Base-by-base conservation (phyloP, 2,113 vertebrate species). In the Gorilla gorilla region DNA sequence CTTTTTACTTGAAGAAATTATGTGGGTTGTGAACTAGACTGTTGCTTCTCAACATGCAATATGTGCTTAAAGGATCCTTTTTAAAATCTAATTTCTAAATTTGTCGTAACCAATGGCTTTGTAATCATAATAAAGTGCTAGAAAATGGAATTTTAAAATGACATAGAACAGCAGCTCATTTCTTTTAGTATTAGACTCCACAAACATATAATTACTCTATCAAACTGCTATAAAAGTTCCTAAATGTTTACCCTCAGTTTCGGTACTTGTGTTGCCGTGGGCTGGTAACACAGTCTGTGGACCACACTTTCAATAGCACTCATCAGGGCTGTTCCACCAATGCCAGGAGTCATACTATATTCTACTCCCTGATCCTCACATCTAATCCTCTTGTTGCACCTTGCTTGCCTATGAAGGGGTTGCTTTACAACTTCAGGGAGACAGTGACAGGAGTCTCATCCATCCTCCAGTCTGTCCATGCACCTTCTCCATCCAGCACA, bases 41-140 rank as follows among this genome's bases (percentile, higher is more conserved):
- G 25, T 66, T 79, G 87, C 72, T 94, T 94, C 48, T 91, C 52
- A 68, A 45, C 3, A 7, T 45, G 45, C 17, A 91, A 0, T 48
- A 30, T n/a, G n/a, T 68, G 61, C 23, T 79, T 79, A 86, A 61
- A 92, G 3, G 22, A 45, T 38, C 11, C 10, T 43, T 80, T 94
- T 88, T 35, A 79, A 79, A 73, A 45, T 64, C 76, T 83, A 52
- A 84, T 94, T 96, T 91, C 59, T 73, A 84, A 75, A 86, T 61
- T 64, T 88, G 8, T 76, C 30, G 23, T 83, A 92, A 96, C 83
- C 25, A 52, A 8, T 38, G 57, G 27, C 66, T 90, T 70, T 18
- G 2, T 61, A 75, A 95, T 64, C 61, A 76, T 25, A n/a, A 59
- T 88, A 16, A 92, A 95, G 6, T 90, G 38, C 27, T 66, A 82